Conservation (phyloP, 2,113 vertebrate genomes). For the Laterallus jamaicensis region DNA sequence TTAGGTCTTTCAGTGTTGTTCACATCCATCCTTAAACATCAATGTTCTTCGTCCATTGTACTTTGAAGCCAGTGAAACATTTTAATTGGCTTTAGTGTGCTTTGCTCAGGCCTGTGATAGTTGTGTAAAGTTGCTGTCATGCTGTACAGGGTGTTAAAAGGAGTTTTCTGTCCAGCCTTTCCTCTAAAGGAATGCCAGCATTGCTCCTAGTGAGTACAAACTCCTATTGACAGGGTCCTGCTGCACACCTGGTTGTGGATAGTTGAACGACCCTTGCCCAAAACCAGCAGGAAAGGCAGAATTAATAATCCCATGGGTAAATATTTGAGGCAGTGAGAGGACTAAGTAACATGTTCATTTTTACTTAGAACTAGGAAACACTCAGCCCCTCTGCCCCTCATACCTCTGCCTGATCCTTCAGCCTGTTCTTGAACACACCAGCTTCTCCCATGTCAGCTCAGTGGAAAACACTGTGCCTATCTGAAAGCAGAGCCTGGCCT, state of each 20-base stretch:
- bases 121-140: background rate
- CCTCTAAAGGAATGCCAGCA: background rate
- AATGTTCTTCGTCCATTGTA: background rate
- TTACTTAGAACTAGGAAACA: background rate
- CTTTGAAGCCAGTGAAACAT: background rate
- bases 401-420: background rate
- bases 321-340: background rate
- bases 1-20: background rate
- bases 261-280: background rate
- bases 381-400: background rate
- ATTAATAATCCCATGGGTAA: background rate
- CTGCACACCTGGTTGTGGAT: background rate
- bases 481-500: background rate
- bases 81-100: slow-evolving; percentile 3
- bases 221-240: background rate
- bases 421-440: background rate
- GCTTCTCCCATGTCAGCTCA: background rate
- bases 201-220: background rate
- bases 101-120: slow-evolving; percentile 11
- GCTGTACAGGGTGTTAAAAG: background rate
- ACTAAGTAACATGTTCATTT: background rate
- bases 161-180: background rate
- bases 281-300: background rate
- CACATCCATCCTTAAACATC: background rate
- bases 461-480: background rate